Evolutionary conservation across 1,140 invertebrate species (phyloP).

Genomic region (Ganaspis sp.): DNA sequence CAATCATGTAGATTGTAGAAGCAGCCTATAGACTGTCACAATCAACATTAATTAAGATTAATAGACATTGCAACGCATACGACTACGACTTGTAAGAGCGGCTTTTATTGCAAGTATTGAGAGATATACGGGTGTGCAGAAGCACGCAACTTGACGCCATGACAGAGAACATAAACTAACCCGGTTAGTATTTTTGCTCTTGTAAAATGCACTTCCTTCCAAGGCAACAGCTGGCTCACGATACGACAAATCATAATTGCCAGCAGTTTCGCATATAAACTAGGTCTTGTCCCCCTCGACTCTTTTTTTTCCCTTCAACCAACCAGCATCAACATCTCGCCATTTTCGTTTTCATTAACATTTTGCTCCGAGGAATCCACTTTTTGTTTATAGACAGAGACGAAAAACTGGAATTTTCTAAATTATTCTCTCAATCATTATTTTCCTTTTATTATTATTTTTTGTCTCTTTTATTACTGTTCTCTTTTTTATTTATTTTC

Average conservation of each 20-base stretch:
- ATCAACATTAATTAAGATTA: slow-evolving; percentile 31
- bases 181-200: slow-evolving; percentile 21
- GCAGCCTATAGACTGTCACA: slow-evolving; percentile 16
- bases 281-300: background rate
- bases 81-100: background rate
- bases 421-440: background rate
- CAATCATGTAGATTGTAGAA: slow-evolving; percentile 25
- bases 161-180: slow-evolving; percentile 11
- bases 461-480: too few species aligned
- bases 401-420: background rate
- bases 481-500: too few species aligned
- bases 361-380: background rate
- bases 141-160: slow-evolving; percentile 23
- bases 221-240: slow-evolving; percentile 61
- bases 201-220: slow-evolving; percentile 36
- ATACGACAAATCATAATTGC: slow-evolving; percentile 68
- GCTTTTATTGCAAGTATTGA: slow-evolving; percentile 3
- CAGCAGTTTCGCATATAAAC: slow-evolving; percentile 25
- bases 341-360: slow-evolving; percentile 14
- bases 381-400: background rate
- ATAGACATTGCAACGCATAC: slow-evolving; percentile 21
- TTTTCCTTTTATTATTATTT: too few species aligned
- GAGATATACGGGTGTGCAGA: slow-evolving; percentile 18
- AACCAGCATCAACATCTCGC: slow-evolving; percentile 6
- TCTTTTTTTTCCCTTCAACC: slow-evolving; percentile 28